These are phyloP conservation scores for Oncorhynchus keta DNA, from an alignment of 2,113 vertebrate genomes.

Conservation along the genomic window DNA sequence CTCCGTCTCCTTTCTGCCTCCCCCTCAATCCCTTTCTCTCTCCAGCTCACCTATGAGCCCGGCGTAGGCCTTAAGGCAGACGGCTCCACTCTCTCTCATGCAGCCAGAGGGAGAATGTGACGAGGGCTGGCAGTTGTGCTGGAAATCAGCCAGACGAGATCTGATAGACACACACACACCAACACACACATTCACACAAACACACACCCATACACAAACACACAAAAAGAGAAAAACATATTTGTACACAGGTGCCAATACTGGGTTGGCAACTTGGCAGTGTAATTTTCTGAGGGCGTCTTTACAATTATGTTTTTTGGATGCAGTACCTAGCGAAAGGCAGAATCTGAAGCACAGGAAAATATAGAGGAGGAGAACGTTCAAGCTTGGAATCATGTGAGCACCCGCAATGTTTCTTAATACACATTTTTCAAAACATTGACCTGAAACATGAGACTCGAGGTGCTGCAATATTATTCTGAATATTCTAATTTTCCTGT, in stretches of 20 bases:
- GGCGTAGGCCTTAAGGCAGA: conserved; percentile 88
- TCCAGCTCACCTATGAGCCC: conserved; percentile 87
- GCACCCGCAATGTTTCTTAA: background rate
- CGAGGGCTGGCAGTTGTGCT: conserved; percentile 84
- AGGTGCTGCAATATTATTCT: background rate
- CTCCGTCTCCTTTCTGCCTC: no score
- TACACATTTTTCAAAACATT: no score
- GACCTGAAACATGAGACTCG: no score
- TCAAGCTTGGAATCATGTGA: background rate
- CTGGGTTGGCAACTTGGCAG: background rate
- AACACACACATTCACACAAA: conserved; percentile 13
- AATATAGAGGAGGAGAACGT: background rate
- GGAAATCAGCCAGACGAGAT: conserved; percentile 90
- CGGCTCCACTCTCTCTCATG: conserved; percentile 77
- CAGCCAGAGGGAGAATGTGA: conserved; percentile 75
- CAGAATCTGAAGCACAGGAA: background rate
- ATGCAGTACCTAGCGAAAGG: background rate
- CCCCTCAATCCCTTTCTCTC: conserved; percentile 21
- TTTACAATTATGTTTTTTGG: background rate
- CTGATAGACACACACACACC: conserved; percentile 56
- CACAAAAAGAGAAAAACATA: background rate
- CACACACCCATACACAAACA: conserved; percentile 12
- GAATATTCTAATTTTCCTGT: background rate
- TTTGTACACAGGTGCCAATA: background rate
- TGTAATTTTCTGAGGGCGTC: background rate